phyloP scores from a whole-genome alignment of 2,797 vertebrate genomes.

The Alfaro cultratus region DNA sequence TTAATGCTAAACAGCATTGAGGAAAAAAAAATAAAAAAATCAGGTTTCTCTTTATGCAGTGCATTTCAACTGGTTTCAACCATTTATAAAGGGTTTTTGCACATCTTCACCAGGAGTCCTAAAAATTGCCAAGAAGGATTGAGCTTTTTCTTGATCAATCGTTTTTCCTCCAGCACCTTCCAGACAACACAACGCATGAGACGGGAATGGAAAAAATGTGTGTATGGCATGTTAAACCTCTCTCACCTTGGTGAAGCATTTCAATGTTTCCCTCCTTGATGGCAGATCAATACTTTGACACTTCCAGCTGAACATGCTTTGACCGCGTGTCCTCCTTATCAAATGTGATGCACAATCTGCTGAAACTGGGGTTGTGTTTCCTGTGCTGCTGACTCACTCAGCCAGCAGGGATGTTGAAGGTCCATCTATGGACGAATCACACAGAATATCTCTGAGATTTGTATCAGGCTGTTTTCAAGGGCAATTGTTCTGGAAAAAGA shows the following conservation, averaged over 20 bases:
- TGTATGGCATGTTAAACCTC: constrained; percentile 35
- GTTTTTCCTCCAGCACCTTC: constrained; percentile 30
- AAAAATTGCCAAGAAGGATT: constrained; percentile 42
- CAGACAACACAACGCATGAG: constrained; percentile 34
- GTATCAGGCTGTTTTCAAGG: constrained; percentile 31
- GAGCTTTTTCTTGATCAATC: constrained; percentile 17
- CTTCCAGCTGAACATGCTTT: constrained; percentile 55
- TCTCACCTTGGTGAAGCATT: constrained; percentile 40
- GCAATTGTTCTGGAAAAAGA: constrained; percentile 20
- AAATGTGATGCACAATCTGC: constrained; percentile 51
- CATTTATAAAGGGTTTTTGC: neutral
- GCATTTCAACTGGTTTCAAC: neutral
- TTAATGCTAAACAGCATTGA: neutral
- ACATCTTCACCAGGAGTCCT: neutral
- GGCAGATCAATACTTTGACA: constrained; percentile 67
- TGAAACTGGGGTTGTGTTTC: constrained; percentile 34
- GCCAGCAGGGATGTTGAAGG: constrained; percentile 34
- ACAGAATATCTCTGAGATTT: constrained; percentile 29
- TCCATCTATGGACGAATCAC: constrained; percentile 21
- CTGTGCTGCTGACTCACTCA: constrained; percentile 10
- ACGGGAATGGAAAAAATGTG: constrained; percentile 37
- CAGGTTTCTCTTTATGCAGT: neutral
- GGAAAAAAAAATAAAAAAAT: neutral
- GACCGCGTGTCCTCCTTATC: constrained; percentile 68
- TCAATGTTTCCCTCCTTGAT: constrained; percentile 44